A percentile compares a stretch with the other conserved stretches of the same genome.
These are phyloP conservation scores for Eupelmus urozonus DNA, from an alignment of 2,888 invertebrate genomes.

Conservation along the genomic window DNA sequence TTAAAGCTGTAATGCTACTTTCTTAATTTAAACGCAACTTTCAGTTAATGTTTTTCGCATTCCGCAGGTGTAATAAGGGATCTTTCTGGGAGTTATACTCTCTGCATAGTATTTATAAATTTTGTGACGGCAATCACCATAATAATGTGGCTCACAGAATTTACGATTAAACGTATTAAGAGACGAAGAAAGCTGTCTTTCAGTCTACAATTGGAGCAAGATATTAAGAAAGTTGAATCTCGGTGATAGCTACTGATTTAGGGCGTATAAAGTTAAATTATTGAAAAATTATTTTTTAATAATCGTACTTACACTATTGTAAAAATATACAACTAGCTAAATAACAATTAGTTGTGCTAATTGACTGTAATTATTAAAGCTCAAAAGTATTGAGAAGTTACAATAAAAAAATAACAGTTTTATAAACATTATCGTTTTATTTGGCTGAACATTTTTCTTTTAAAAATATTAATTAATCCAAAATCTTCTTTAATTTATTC, in stretches of 20 bases:
- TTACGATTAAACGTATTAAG: slow-evolving; percentile 1
- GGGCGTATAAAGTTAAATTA: neutral
- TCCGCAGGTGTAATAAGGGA: slow-evolving; percentile 82
- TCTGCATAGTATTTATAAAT: slow-evolving; percentile 82
- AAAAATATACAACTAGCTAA: too few species aligned
- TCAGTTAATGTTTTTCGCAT: neutral
- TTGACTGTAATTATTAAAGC: too few species aligned
- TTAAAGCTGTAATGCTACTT: too few species aligned
- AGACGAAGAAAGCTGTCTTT: slow-evolving; percentile 8
- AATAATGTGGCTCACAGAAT: slow-evolving; percentile 80
- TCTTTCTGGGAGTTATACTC: slow-evolving; percentile 80
- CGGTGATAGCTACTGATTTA: neutral
- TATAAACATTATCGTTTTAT: too few species aligned
- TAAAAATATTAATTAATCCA: too few species aligned
- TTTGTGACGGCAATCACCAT: slow-evolving; percentile 81
- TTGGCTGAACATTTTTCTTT: too few species aligned
- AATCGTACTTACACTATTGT: too few species aligned
- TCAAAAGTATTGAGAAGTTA: too few species aligned
- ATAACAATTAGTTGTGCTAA: too few species aligned
- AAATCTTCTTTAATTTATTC: too few species aligned
- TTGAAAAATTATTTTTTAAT: neutral
- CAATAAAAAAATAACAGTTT: too few species aligned
- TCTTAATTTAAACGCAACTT: neutral
- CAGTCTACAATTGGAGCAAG: neutral
- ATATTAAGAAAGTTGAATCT: slow-evolving; percentile 5